A percentile compares a stretch with the other conserved stretches of the same genome.
These are phyloP conservation scores for Mus minutoides DNA, from an alignment of 2,797 vertebrate genomes.

Conservation along the genomic window DNA sequence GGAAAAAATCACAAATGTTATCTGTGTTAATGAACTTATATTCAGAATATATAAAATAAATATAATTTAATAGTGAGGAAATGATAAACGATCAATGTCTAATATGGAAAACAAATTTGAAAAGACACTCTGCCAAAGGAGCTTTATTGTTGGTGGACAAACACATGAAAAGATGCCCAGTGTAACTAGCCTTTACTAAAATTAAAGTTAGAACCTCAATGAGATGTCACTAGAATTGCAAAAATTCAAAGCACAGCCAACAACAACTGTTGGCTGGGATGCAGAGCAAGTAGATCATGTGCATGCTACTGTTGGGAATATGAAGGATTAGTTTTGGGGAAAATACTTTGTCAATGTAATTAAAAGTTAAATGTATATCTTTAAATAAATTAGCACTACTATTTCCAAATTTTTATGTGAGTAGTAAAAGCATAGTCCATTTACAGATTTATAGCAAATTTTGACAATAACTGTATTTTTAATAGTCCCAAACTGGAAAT, in stretches of 20 bases:
- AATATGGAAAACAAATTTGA: constrained; percentile 10
- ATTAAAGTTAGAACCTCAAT: constrained; percentile 2
- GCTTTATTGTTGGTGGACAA: constrained; percentile 8
- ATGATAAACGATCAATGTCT: constrained; percentile 9
- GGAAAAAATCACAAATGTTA: constrained; percentile 26
- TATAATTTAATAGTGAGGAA: constrained; percentile 26
- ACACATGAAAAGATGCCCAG: background rate
- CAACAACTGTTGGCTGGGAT: background rate
- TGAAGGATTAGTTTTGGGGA: background rate
- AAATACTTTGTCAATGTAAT: constrained; percentile 44
- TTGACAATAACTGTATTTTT: background rate
- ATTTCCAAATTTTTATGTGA: background rate
- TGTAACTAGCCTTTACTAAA: constrained; percentile 8
- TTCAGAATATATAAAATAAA: background rate
- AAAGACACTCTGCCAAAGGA: background rate
- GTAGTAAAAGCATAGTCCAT: background rate
- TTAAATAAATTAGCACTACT: background rate
- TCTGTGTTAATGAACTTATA: constrained; percentile 13
- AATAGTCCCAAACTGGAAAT: background rate
- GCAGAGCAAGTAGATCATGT: background rate
- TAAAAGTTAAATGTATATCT: background rate
- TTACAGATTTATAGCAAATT: constrained; percentile 21
- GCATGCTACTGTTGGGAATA: background rate
- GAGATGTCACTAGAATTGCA: background rate
- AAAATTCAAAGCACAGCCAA: background rate